Percentiles rank a stretch among this genome's conserved stretches.
Conservation (phyloP, 1,140 invertebrate species). For the Orchesella cincta region DNA sequence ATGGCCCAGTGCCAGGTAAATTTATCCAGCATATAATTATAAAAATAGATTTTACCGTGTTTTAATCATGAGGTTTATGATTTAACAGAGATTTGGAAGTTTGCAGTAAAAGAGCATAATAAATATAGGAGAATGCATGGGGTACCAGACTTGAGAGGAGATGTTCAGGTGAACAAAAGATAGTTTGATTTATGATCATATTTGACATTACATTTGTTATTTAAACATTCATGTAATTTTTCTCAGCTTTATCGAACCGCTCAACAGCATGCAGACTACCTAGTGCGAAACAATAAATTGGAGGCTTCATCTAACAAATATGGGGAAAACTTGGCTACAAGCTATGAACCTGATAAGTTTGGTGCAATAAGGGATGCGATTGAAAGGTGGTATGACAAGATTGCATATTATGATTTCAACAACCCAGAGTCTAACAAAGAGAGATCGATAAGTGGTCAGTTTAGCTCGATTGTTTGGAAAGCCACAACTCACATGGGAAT, state of each 20-base stretch:
- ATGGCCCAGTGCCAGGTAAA: background rate
- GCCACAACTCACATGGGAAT: background rate
- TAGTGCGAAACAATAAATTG: conserved; percentile 1
- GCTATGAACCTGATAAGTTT: conserved; percentile 10
- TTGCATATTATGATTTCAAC: conserved; percentile 33
- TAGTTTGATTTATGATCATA: background rate
- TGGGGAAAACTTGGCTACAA: conserved; percentile 38
- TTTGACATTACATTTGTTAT: background rate
- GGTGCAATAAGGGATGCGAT: conserved; percentile 25
- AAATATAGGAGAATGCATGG: background rate
- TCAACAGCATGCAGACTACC: conserved; percentile 26
- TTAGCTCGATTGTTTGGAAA: background rate
- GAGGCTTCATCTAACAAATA: background rate
- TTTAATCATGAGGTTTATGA: too few species aligned
- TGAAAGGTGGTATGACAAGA: conserved; percentile 39
- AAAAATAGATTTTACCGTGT: background rate
- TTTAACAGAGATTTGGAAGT: background rate
- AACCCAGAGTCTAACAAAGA: conserved; percentile 22
- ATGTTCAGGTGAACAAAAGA: background rate
- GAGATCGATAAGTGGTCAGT: conserved; percentile 1
- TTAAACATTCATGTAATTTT: background rate
- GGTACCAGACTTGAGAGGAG: background rate
- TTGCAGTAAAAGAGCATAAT: background rate
- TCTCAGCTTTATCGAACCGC: background rate
- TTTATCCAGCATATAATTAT: background rate